phyloP scores from a whole-genome alignment of 2,797 vertebrate genomes.

The Manis javanica region DNA sequence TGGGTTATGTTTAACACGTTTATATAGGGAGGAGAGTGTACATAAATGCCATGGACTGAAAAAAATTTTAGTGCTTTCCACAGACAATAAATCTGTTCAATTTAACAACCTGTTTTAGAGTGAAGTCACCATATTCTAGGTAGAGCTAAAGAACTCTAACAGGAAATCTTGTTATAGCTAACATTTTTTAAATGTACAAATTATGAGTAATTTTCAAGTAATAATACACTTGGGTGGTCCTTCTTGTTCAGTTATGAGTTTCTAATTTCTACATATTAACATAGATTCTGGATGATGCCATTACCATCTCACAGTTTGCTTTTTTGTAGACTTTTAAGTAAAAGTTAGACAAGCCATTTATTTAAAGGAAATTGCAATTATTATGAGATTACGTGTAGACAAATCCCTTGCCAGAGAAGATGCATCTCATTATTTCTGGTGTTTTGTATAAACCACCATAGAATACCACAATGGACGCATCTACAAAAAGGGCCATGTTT shows the following conservation, averaged over 20 bases:
- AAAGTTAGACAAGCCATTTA: not conserved
- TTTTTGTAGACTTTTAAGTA: not conserved
- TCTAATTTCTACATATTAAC: slow-evolving; percentile 18
- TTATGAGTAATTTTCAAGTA: not conserved
- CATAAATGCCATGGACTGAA: slow-evolving; percentile 65
- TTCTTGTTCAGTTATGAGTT: not conserved
- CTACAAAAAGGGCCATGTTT: not conserved
- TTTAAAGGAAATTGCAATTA: not conserved
- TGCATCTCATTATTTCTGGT: not conserved
- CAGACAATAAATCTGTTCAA: slow-evolving; percentile 35
- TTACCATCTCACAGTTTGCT: not conserved
- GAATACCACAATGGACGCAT: not conserved
- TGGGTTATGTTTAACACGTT: slow-evolving; percentile 63
- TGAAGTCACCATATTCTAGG: slow-evolving; percentile 41
- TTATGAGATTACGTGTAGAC: not conserved
- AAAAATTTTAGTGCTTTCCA: slow-evolving; percentile 51
- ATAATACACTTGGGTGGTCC: not conserved
- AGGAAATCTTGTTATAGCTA: not conserved
- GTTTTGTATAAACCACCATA: not conserved
- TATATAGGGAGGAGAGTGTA: slow-evolving; percentile 56
- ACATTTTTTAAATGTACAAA: not conserved
- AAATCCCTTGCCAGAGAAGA: not conserved
- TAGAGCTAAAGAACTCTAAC: slow-evolving; percentile 10
- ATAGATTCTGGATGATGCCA: not conserved
- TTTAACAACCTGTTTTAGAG: slow-evolving; percentile 50